These are phyloP conservation scores for Stichopus chloronotus DNA, from an alignment of 35 echinoderm and acorn worm species.

Conservation along the genomic window DNA sequence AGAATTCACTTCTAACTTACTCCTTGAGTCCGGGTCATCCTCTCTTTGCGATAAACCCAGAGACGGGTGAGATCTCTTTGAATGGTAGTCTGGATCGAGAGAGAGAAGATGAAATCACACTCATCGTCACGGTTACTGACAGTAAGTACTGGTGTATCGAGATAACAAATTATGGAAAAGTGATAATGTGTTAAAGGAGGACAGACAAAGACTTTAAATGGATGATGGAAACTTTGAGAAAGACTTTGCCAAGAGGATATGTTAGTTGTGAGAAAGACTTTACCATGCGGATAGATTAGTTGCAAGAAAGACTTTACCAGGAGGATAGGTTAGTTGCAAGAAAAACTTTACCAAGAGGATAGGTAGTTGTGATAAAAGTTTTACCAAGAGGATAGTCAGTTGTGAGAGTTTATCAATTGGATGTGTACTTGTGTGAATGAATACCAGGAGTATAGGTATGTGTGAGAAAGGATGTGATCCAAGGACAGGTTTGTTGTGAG, in stretches of 20 bases:
- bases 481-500: no score
- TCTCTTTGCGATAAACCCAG: constrained; percentile 60
- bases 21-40: constrained; percentile 47
- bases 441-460: no score
- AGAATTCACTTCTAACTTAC: constrained; percentile 72
- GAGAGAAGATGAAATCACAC: constrained; percentile 40
- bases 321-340: no score
- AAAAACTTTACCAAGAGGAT: background rate
- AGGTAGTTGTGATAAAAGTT: no score
- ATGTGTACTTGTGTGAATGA: no score
- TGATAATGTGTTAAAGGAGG: background rate
- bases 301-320: no score
- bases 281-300: constrained; percentile 16
- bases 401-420: no score
- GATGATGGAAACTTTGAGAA: background rate
- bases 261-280: no score
- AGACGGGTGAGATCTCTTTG: constrained; percentile 66
- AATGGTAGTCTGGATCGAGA: constrained; percentile 74
- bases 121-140: constrained; percentile 71
- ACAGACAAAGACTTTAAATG: constrained; percentile 54
- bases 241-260: background rate
- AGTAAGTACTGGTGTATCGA: constrained; percentile 62
- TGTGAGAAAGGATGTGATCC: no score
- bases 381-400: no score
- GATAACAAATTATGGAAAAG: background rate